These are phyloP conservation scores for Loriculus beryllinus DNA, from an alignment of 2,797 vertebrate species.

Conservation along the genomic window DNA sequence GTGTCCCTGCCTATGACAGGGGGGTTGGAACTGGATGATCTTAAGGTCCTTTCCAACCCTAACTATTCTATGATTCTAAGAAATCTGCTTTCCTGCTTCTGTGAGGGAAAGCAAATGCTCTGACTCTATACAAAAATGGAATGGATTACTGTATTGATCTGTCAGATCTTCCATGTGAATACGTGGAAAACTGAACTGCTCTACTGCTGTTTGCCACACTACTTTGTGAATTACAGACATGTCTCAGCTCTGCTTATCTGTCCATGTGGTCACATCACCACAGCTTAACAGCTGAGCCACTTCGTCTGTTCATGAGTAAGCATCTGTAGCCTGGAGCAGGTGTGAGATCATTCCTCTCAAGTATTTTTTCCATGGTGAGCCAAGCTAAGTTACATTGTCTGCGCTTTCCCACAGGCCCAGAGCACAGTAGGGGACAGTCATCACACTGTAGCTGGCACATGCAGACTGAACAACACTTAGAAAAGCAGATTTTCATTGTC, in stretches of 20 bases:
- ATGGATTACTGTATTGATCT: background rate
- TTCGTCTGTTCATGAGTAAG: background rate
- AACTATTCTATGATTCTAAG: background rate
- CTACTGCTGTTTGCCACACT: background rate
- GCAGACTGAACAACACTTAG: background rate
- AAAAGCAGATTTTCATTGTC: background rate
- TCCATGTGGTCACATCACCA: background rate
- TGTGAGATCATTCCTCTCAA: slow-evolving; percentile 41
- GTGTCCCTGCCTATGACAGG: background rate
- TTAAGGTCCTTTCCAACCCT: background rate
- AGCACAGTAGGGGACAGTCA: slow-evolving; percentile 36
- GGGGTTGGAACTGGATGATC: background rate
- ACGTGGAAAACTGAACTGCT: background rate
- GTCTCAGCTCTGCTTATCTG: background rate
- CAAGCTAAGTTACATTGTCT: slow-evolving; percentile 26
- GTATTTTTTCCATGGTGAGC: background rate
- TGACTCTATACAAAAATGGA: background rate
- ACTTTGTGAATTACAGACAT: background rate
- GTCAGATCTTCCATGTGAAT: background rate
- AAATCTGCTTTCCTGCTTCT: background rate
- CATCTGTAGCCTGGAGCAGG: slow-evolving; percentile 54
- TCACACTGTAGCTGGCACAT: background rate
- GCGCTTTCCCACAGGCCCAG: slow-evolving; percentile 10
- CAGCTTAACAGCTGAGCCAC: slow-evolving; percentile 12
- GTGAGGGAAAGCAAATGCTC: background rate